Percentiles rank a stretch among this genome's conserved stretches.
These are phyloP conservation scores for Glyptemys insculpta DNA, from an alignment of 2,797 vertebrate genomes.

Conservation along the genomic window DNA sequence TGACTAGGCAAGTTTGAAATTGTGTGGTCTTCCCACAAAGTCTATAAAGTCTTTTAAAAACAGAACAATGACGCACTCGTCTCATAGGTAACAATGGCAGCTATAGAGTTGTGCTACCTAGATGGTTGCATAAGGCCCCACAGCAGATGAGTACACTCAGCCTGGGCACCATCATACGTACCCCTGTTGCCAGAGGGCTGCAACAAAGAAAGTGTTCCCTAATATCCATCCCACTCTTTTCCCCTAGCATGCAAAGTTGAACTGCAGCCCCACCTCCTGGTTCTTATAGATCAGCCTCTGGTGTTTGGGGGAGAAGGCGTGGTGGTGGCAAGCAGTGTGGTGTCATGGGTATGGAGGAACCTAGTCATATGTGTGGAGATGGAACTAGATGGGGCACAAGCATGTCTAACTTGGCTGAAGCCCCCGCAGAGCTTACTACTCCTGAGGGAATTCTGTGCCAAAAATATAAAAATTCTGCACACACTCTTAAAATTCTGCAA, in stretches of 20 bases:
- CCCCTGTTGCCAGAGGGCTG: background rate
- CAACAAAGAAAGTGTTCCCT: background rate
- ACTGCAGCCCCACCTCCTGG: background rate
- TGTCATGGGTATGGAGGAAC: background rate
- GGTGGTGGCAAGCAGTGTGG: background rate
- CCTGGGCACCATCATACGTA: fast-evolving
- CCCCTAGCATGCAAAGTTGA: background rate
- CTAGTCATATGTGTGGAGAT: background rate
- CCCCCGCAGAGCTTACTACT: background rate
- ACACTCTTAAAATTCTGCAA: no score
- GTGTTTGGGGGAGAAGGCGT: background rate
- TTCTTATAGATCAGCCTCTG: background rate
- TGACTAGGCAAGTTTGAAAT: background rate
- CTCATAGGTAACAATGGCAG: background rate
- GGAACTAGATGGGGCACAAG: background rate
- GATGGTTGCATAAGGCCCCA: background rate
- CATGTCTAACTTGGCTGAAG: background rate
- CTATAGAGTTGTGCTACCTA: background rate
- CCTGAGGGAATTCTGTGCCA: no score
- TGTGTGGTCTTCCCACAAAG: background rate
- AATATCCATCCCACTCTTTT: background rate
- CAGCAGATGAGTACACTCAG: background rate
- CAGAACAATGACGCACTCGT: background rate
- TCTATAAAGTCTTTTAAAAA: constrained; percentile 18
- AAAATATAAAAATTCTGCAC: no score